These are phyloP conservation scores for Hydractinia symbiolongicarpus DNA, from an alignment of 30 jellyfish, hydroid and myxozoan species.

Conservation along the genomic window DNA sequence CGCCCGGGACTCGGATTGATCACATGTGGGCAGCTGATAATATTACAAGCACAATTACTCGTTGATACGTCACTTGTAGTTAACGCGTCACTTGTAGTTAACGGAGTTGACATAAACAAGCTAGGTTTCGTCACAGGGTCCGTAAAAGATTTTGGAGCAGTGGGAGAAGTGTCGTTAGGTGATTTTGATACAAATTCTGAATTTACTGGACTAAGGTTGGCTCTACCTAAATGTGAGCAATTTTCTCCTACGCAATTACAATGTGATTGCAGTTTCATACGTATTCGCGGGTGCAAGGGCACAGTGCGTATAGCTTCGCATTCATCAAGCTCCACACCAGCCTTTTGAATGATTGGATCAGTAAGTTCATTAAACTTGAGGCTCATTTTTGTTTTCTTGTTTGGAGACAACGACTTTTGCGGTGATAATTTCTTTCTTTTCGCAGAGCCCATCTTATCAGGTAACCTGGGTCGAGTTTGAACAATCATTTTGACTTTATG, in stretches of 20 bases:
- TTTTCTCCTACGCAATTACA: constrained; percentile 2
- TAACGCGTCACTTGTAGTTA: not conserved
- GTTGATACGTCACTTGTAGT: not conserved
- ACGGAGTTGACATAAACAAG: not conserved
- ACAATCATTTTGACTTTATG: not conserved
- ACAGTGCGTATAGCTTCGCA: constrained; percentile 8
- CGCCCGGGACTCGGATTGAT: not conserved
- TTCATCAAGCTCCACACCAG: not conserved
- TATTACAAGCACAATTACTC: not conserved
- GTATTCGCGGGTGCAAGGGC: constrained; percentile 5
- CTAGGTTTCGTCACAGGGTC: not conserved
- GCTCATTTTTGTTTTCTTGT: too few relatives aligned
- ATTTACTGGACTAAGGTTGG: not conserved
- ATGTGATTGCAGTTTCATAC: constrained; percentile 6
- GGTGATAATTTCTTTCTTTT: not conserved
- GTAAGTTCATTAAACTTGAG: not conserved
- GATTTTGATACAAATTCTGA: not conserved
- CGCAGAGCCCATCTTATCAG: not conserved
- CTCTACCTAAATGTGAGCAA: not conserved
- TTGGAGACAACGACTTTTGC: not conserved
- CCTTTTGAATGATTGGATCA: not conserved
- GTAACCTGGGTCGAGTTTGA: not conserved
- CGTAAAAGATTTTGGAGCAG: not conserved
- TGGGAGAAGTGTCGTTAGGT: not conserved
- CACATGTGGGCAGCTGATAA: not conserved